Conservation (phyloP, 2,113 vertebrate genomes). For the Boleophthalmus pectinirostris region DNA sequence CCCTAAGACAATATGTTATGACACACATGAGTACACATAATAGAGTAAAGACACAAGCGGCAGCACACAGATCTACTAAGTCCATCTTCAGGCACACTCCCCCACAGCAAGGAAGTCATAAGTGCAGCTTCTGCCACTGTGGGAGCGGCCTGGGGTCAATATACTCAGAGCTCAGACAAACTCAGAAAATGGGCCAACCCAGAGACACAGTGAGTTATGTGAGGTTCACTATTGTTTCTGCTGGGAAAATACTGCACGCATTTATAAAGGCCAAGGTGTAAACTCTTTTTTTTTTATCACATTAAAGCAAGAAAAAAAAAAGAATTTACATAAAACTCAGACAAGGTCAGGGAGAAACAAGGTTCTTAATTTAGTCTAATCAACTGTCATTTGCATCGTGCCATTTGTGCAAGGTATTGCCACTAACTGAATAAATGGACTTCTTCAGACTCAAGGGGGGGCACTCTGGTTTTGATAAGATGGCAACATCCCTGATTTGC, state of each 20-base stretch:
- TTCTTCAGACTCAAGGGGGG: constrained; percentile 97
- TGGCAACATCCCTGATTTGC: constrained; percentile 98
- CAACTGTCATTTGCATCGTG: constrained; percentile 99
- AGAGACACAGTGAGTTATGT: constrained; percentile 40
- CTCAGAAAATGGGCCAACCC: constrained; percentile 26
- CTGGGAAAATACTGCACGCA: constrained; percentile 49
- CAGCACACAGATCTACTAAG: constrained; percentile 44
- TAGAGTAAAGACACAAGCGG: constrained; percentile 57
- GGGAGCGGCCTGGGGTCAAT: constrained; percentile 65
- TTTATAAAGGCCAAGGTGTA: constrained; percentile 60
- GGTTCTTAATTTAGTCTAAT: constrained; percentile 99
- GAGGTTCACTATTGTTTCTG: constrained; percentile 45
- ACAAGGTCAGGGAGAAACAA: constrained; percentile 99
- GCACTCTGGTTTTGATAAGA: constrained; percentile 99
- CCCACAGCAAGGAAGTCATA: constrained; percentile 72
- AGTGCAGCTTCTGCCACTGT: constrained; percentile 62
- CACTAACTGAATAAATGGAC: constrained; percentile 99
- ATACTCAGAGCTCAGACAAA: constrained; percentile 37
- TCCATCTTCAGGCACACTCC: constrained; percentile 63
- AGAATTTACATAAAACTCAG: constrained; percentile 99
- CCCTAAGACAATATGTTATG: constrained; percentile 70
- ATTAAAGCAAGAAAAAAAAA: constrained; percentile 65
- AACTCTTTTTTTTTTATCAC: constrained; percentile 62
- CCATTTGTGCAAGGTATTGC: constrained; percentile 99
- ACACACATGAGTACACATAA: constrained; percentile 63